Conservation (phyloP, 2,797 vertebrate genomes). For the Champsocephalus gunnari region DNA sequence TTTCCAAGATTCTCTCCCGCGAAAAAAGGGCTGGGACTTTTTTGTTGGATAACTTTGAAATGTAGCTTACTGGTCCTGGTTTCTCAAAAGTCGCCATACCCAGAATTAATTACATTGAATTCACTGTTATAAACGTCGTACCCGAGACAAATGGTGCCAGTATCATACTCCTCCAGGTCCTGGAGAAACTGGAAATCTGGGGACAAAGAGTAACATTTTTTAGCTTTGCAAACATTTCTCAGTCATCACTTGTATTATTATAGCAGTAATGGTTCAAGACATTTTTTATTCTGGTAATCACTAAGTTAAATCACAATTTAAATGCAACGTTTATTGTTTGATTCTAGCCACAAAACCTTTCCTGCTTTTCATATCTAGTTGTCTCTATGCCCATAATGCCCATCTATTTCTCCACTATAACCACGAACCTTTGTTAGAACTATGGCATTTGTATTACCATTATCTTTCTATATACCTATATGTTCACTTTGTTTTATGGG, state of each 20-base stretch:
- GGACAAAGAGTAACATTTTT: conserved; percentile 15
- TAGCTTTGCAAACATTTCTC: neutral
- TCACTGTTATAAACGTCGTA: conserved; percentile 54
- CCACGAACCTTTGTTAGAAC: no score
- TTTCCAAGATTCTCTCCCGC: no score
- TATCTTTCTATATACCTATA: no score
- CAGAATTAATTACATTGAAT: neutral
- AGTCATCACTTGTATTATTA: neutral
- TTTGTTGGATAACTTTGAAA: no score
- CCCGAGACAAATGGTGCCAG: conserved; percentile 92
- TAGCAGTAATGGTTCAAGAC: neutral
- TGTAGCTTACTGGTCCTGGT: no score
- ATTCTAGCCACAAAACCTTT: neutral
- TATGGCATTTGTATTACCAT: no score
- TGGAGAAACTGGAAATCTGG: conserved; percentile 82
- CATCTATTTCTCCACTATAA: neutral
- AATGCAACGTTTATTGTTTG: neutral
- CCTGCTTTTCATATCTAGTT: neutral
- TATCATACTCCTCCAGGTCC: conserved; percentile 90
- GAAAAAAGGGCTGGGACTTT: no score
- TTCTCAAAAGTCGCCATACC: no score
- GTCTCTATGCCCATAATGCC: neutral
- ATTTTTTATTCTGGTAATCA: neutral
- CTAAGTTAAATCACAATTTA: neutral
- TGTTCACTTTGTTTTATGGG: no score